These are phyloP conservation scores for Cacoxenus indagator DNA, from an alignment of 2,888 invertebrate species.

Conservation along the genomic window DNA sequence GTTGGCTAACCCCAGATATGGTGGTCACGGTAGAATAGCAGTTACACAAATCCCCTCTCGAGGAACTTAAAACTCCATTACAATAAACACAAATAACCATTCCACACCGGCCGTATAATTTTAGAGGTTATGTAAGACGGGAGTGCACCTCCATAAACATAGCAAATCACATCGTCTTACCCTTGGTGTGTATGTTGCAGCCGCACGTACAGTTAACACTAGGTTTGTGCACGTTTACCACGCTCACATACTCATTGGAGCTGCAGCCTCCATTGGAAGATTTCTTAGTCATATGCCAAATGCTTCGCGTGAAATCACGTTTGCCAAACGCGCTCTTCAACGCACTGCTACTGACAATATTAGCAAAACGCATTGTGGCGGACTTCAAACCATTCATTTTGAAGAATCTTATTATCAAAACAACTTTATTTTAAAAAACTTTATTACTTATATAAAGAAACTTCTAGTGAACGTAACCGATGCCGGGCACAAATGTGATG, in stretches of 20 bases:
- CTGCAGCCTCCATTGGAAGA: constrained; percentile 61
- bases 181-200: constrained; percentile 83
- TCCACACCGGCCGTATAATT: constrained; percentile 32
- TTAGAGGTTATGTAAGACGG: constrained; percentile 65
- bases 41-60: no score
- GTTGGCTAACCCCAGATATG: no score
- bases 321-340: constrained; percentile 69
- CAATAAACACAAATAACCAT: no score
- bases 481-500: neutral
- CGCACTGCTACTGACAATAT: constrained; percentile 56
- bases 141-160: neutral
- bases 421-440: no score
- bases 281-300: constrained; percentile 80
- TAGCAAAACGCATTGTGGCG: constrained; percentile 73
- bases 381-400: constrained; percentile 81
- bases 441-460: neutral
- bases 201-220: constrained; percentile 79
- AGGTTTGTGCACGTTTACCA: constrained; percentile 73
- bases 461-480: neutral
- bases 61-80: no score
- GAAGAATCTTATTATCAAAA: neutral
- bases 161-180: constrained; percentile 72
- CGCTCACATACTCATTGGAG: constrained; percentile 54
- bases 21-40: no score
- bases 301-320: constrained; percentile 78